Conservation (phyloP, 1,140 invertebrate genomes). For the Zaprionus inermis region DNA sequence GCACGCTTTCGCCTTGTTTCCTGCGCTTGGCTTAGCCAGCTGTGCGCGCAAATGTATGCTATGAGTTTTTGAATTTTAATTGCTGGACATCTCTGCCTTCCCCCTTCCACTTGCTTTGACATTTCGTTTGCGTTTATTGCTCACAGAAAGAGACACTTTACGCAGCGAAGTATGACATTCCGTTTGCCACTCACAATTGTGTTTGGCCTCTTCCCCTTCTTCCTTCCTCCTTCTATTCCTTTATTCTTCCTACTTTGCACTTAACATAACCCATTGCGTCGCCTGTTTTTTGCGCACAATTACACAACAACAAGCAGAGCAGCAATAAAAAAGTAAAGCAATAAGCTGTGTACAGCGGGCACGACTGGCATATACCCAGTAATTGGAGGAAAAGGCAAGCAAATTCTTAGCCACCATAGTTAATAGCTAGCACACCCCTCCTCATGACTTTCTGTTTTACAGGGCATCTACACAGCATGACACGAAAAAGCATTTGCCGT, state of each 20-base stretch:
- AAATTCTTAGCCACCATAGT: not conserved
- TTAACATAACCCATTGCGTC: conserved; percentile 64
- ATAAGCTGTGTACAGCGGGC: not conserved
- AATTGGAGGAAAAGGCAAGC: not conserved
- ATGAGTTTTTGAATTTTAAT: conserved; percentile 51
- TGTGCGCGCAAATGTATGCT: conserved; percentile 12
- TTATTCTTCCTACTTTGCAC: not conserved
- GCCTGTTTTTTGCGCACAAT: conserved; percentile 70
- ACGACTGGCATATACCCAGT: conserved; percentile 8
- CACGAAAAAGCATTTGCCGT: conserved; percentile 51
- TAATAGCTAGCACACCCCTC: not conserved
- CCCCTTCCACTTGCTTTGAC: not conserved
- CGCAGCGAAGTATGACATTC: conserved; percentile 36
- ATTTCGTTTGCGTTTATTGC: conserved; percentile 34
- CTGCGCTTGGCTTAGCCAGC: not conserved
- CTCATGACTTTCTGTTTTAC: not conserved
- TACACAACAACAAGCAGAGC: conserved; percentile 69
- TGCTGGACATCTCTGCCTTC: conserved; percentile 19
- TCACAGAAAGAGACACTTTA: conserved; percentile 30
- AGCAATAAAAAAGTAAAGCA: conserved; percentile 23
- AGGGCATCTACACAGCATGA: conserved; percentile 35
- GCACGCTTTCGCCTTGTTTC: not conserved
- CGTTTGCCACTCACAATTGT: conserved; percentile 29
- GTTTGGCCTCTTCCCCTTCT: conserved; percentile 11
- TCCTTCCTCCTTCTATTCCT: not conserved